Evolutionary conservation across 1,140 invertebrate species (phyloP).

Genomic region (Brachionus angularis): DNA sequence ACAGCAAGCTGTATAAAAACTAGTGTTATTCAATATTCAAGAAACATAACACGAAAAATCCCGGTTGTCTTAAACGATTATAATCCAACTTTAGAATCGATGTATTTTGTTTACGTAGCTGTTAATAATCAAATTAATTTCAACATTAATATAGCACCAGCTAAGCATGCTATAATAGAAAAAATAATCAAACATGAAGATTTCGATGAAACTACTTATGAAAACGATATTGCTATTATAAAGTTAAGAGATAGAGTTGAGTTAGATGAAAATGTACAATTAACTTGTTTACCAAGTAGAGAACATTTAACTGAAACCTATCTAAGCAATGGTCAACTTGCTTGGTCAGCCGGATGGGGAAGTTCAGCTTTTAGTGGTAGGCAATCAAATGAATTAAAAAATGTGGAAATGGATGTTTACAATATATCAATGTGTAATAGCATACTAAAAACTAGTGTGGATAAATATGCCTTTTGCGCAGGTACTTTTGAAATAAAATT

Average conservation of each 20-base stretch:
- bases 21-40: not conserved
- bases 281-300: conserved; percentile 11
- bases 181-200: conserved; percentile 30
- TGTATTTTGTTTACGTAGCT: conserved; percentile 6
- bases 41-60: not conserved
- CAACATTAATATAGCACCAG: not conserved
- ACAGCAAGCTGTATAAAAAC: conserved; percentile 22
- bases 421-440: conserved; percentile 19
- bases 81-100: not conserved
- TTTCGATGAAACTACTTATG: not conserved
- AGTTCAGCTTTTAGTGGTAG: not conserved
- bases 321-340: conserved; percentile 10
- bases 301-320: not conserved
- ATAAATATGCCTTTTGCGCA: conserved; percentile 10
- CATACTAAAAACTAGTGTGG: not conserved
- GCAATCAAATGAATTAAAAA: too few relatives aligned
- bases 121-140: conserved; percentile 3
- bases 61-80: conserved; percentile 9
- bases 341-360: conserved; percentile 11
- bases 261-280: conserved; percentile 13
- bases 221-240: conserved; percentile 20
- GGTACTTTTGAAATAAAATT: not conserved
- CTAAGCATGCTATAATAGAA: not conserved
- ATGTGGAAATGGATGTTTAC: conserved; percentile 9
- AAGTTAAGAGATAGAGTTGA: not conserved